Base-by-base conservation (phyloP, 1,140 invertebrate species). In the Uloborus diversus region DNA sequence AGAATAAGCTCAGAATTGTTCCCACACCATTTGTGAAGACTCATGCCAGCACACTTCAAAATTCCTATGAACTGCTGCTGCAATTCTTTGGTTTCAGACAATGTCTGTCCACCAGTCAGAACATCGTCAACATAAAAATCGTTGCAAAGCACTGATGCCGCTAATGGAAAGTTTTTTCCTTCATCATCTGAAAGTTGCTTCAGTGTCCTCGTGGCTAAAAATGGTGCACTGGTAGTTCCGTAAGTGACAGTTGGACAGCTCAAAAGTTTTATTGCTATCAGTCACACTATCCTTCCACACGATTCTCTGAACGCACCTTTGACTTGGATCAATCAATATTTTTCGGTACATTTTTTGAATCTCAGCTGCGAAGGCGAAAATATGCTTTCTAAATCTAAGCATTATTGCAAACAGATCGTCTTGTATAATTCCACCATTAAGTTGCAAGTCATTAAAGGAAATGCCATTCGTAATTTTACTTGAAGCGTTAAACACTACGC, bases 231-330 rank as follows among this genome's bases (percentile, higher is more conserved):
- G 30, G 33, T 82, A 51, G 83, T 84, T 0, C 87, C 87, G 62
- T 86, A 85, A 0, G 85, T 86, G 2, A 86, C 85, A 2, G 85
- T 85, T n/a, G 3, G 66, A 80, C 11, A 86, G 69, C 42, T 81
- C 20, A 82, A 83, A 87, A 27, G 66, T 70, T 56, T 83, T 78
- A 37, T 88, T 81, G 4, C 81, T 79, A n/a, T 85, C 47, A 7
- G 75, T 53, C 20, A 70, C 62, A 59, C 80, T 73, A 1, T 53
- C 51, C 25, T 86, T 75, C 86, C 88, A 89, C 1, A 88, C 64
- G 32, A 89, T 86, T 79, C 85, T 68, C 68, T 88, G 87, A 20
- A 84, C 85, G 49, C 47, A 25, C 37, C 61, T 1, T 23, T 81
- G 28, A 28, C 30, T 35, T 3, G n/a, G 17, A 25, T 53, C 5